A percentile compares a stretch with the other conserved stretches of the same genome.
Conservation (phyloP, 1,140 invertebrate genomes). For the Hyles euphorbiae region DNA sequence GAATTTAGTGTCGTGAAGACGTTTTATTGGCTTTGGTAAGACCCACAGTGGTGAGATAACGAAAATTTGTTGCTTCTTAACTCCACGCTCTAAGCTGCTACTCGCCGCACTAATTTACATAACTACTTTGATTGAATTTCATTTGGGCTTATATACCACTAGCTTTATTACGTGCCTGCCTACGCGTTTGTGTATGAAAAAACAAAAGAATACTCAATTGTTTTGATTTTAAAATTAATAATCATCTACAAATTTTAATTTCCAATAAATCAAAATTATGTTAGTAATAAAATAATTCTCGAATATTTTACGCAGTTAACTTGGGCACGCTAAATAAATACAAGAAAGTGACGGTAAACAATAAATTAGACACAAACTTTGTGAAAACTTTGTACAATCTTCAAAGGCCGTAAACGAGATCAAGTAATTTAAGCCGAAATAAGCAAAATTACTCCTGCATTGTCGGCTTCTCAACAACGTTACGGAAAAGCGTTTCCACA, state of each 20-base stretch:
- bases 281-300: constrained; percentile 32
- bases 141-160: no score
- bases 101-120: background rate
- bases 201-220: no score
- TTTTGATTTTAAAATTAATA: background rate
- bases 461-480: constrained; percentile 54
- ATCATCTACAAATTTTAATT: background rate
- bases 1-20: constrained; percentile 3
- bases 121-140: no score
- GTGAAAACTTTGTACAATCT: constrained; percentile 65
- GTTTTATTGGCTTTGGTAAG: constrained; percentile 5
- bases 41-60: constrained; percentile 3
- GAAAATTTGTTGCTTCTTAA: constrained; percentile 10
- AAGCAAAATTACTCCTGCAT: constrained; percentile 66
- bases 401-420: constrained; percentile 71
- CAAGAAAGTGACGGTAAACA: constrained; percentile 62
- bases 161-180: no score
- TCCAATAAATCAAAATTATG: constrained; percentile 1
- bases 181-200: no score
- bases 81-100: constrained; percentile 4
- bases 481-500: constrained; percentile 42
- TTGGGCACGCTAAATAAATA: constrained; percentile 48
- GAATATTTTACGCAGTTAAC: constrained; percentile 48
- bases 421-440: constrained; percentile 71
- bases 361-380: constrained; percentile 72